Percentiles rank a stretch among this genome's conserved stretches.
These are phyloP conservation scores for Lithophane semibrunnea DNA, from an alignment of 2,888 invertebrate species.

Conservation along the genomic window DNA sequence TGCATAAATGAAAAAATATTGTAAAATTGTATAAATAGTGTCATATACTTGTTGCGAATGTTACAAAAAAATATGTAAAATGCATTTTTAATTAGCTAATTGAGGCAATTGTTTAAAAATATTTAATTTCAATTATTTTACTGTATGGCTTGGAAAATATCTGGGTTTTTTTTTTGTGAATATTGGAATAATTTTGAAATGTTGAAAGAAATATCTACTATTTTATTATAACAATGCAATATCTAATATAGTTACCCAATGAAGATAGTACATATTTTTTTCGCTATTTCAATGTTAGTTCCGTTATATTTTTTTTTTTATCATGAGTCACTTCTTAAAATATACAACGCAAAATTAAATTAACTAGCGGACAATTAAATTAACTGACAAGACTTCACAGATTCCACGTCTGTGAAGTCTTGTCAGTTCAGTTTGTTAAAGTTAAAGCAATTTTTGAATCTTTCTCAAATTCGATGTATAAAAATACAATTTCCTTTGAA, in stretches of 20 bases:
- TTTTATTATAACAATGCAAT: neutral
- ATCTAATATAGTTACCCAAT: neutral
- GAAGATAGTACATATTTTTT: neutral
- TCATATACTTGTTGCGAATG: slow-evolving; percentile 30
- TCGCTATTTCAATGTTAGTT: neutral
- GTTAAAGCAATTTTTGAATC: neutral
- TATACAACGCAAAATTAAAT: neutral
- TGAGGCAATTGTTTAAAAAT: slow-evolving; percentile 19
- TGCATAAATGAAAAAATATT: slow-evolving; percentile 16
- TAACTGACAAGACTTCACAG: too few relatives aligned
- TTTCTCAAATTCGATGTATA: neutral
- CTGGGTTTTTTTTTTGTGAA: neutral
- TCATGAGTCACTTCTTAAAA: too few relatives aligned
- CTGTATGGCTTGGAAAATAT: slow-evolving; percentile 17
- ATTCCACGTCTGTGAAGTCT: neutral
- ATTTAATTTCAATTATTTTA: neutral
- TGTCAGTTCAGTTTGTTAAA: neutral
- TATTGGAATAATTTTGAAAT: neutral
- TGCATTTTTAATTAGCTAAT: slow-evolving; percentile 23
- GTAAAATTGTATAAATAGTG: slow-evolving; percentile 26
- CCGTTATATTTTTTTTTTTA: neutral
- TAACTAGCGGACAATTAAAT: too few relatives aligned
- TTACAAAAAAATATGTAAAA: slow-evolving; percentile 25
- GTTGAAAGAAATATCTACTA: neutral
- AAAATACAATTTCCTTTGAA: neutral